A percentile compares a stretch with the other conserved stretches of the same genome.
Conservation (phyloP, 2,888 invertebrate species). For the Hyposoter didymator region DNA sequence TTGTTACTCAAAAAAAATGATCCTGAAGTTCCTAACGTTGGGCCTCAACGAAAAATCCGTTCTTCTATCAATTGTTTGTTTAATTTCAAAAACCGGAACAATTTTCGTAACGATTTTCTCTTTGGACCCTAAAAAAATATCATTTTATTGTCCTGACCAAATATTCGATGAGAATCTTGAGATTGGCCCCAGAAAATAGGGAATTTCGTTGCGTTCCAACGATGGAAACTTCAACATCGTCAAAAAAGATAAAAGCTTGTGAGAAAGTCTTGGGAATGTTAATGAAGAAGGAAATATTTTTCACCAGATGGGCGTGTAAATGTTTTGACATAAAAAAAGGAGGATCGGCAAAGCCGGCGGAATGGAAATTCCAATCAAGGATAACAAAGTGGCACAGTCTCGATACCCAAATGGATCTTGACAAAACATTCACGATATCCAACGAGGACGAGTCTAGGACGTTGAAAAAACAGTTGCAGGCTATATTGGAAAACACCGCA, state of each 20-base stretch:
- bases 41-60: no score
- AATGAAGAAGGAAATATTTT: not conserved
- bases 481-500: conserved; percentile 87
- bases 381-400: conserved; percentile 91
- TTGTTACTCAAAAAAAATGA: not conserved
- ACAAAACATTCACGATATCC: conserved; percentile 90
- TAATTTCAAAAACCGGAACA: no score
- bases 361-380: conserved; percentile 91
- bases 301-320: conserved; percentile 87
- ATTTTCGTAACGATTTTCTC: no score
- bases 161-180: no score
- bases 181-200: no score
- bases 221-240: no score
- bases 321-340: conserved; percentile 86
- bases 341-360: conserved; percentile 88
- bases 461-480: conserved; percentile 89
- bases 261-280: not conserved
- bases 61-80: no score
- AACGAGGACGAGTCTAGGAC: conserved; percentile 87
- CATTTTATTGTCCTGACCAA: no score
- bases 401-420: conserved; percentile 91
- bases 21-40: no score
- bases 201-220: no score
- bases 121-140: no score
- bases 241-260: not conserved